Conservation (phyloP, 2,888 invertebrate species). For the Harmothoe impar region DNA sequence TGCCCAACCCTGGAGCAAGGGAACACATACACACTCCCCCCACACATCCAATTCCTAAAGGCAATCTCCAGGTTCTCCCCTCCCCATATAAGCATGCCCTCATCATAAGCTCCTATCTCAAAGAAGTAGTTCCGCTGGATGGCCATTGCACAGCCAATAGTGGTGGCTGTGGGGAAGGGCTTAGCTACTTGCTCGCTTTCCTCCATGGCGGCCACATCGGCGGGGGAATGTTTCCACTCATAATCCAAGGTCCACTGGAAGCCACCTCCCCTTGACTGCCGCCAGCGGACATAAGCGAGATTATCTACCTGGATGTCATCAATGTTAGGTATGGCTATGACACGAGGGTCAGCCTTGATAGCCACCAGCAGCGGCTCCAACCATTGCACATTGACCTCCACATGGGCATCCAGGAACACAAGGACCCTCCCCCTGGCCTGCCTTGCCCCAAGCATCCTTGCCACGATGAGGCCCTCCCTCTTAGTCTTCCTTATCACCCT, state of each 20-base stretch:
- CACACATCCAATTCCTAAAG: conserved; percentile 96
- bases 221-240: conserved; percentile 25
- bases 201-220: background rate
- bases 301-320: conserved; percentile 65
- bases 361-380: conserved; percentile 68
- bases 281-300: conserved; percentile 63
- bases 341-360: conserved; percentile 53
- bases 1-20: conserved; percentile 99
- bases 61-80: conserved; percentile 71
- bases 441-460: conserved; percentile 61
- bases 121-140: conserved; percentile 67
- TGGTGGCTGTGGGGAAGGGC: conserved; percentile 59
- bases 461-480: conserved; percentile 62
- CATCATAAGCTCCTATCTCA: conserved; percentile 68
- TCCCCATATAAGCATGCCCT: conserved; percentile 69
- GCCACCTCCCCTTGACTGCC: background rate
- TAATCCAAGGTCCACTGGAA: conserved; percentile 45
- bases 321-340: conserved; percentile 67
- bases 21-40: conserved; percentile 96
- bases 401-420: conserved; percentile 70
- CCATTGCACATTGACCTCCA: conserved; percentile 69
- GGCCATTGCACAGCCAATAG: conserved; percentile 69
- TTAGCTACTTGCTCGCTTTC: background rate
- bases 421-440: conserved; percentile 65
- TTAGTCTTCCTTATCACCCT: conserved; percentile 15